Evolutionary conservation across 1,140 invertebrate genomes (phyloP).

Genomic region (Achatina immaculata): DNA sequence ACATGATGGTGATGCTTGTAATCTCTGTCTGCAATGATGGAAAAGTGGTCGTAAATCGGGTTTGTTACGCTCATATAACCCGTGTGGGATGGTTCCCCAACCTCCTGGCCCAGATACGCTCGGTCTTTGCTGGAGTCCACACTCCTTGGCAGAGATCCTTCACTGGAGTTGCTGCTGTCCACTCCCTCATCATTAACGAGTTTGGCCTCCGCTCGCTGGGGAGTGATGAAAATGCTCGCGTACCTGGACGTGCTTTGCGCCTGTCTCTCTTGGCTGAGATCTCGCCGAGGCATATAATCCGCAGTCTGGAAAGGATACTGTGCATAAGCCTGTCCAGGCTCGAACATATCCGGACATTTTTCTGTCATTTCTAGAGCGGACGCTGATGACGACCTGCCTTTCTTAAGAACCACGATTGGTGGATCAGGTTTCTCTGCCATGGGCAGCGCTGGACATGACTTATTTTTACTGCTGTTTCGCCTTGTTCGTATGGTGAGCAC

Average conservation of each 20-base stretch:
- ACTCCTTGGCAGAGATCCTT: constrained; percentile 63
- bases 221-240: constrained; percentile 67
- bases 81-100: background rate
- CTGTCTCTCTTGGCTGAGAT: constrained; percentile 43
- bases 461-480: constrained; percentile 66
- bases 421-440: constrained; percentile 79
- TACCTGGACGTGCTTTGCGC: constrained; percentile 59
- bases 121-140: constrained; percentile 55
- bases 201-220: constrained; percentile 64
- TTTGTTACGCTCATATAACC: constrained; percentile 37
- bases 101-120: constrained; percentile 22
- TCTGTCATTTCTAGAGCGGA: constrained; percentile 80
- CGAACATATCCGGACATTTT: constrained; percentile 79
- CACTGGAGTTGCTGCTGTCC: constrained; percentile 64
- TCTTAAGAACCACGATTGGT: constrained; percentile 93
- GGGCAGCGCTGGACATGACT: constrained; percentile 65
- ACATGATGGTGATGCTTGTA: constrained; percentile 45
- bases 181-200: constrained; percentile 57
- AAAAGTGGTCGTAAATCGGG: constrained; percentile 37
- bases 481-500: constrained; percentile 86
- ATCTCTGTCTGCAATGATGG: constrained; percentile 37
- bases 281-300: constrained; percentile 47
- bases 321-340: constrained; percentile 51
- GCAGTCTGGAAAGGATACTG: constrained; percentile 48
- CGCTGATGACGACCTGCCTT: constrained; percentile 73